Evolutionary conservation across 1,140 invertebrate species (phyloP), one percentile per base, ranked within the genome.

Genomic region (Eueides isabella): DNA sequence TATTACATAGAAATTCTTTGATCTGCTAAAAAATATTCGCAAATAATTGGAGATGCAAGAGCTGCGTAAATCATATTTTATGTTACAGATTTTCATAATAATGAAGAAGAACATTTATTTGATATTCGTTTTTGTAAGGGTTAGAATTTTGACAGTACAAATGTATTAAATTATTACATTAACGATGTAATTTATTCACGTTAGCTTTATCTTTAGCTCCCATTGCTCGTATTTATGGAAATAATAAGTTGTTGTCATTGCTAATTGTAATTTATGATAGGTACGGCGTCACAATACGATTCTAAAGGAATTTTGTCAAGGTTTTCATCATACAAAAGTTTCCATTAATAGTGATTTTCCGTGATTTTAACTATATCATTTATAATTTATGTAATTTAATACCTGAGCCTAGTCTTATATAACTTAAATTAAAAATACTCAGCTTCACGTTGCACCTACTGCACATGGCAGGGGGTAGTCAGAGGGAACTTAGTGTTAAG

Each of bases 341-440:
- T 77, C 75, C 78, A 80, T 72, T 66, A 55, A 72, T 29, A 62
- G 72, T 77, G 75, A 62, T 79, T 79, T 79, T 79, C 77, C 77
- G 41, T 30, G 23, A 65, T 70, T 75, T 63, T 12, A 65, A 48
- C 38, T 41, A 71, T 11, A 48, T 48, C 16, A 55, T 55, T 26
- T 11, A 55, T 11, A 12, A 5, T 4, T 55, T 55, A 55, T 23
- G 48, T 26, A 26, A 12, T 9, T n/a, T 55, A 26, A 3, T 11
- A 12, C 48, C 2, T 55, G 9, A 23, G 9, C 12, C 19, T 55
- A 23, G 23, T 26, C 0, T 55, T 44, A 6, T 19, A 9, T n/a
- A 44, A 16, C n/a, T 38, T 5, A 38, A 16, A 38, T 5, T 5
- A 1, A 38, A 38, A 38, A 38, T 38, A n/a, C n/a, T n/a, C n/a